phyloP scores from a whole-genome alignment of 2,888 invertebrate species.

The Drosophila sordidapex region DNA sequence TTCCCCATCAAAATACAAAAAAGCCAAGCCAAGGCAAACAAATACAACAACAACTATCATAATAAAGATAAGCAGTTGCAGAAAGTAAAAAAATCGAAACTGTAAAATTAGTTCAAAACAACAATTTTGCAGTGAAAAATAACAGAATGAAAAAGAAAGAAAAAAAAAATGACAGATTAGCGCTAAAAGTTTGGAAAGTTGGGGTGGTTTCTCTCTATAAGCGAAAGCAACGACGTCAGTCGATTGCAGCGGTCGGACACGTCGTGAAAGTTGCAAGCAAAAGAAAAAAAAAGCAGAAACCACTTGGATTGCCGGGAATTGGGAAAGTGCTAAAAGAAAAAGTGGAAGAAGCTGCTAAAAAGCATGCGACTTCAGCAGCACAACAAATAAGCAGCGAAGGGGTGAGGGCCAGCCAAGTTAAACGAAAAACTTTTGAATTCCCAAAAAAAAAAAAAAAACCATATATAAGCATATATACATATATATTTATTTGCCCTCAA shows the following conservation, averaged over 20 bases:
- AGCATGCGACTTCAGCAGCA: conserved; percentile 36
- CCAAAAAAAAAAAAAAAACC: not conserved
- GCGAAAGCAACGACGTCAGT: conserved; percentile 25
- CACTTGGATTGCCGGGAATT: conserved; percentile 60
- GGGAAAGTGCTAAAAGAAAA: conserved; percentile 59
- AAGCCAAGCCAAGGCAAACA: conserved; percentile 10
- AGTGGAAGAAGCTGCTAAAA: conserved; percentile 34
- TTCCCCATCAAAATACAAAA: conserved; percentile 26
- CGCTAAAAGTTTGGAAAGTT: conserved; percentile 34
- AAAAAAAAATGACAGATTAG: conserved; percentile 55
- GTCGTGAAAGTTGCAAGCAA: conserved; percentile 56
- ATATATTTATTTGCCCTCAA: conserved; percentile 37
- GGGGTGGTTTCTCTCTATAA: not conserved
- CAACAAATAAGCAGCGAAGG: conserved; percentile 24
- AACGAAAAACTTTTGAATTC: conserved; percentile 75
- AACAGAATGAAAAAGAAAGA: conserved; percentile 3
- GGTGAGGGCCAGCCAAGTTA: conserved; percentile 50
- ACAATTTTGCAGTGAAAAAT: conserved; percentile 26
- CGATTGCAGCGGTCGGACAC: conserved; percentile 60
- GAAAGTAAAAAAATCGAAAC: conserved; percentile 17
- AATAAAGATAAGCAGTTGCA: conserved; percentile 42
- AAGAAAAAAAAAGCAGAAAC: conserved; percentile 7
- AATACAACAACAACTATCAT: conserved; percentile 20
- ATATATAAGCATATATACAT: not conserved
- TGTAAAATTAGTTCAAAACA: conserved; percentile 40